Base-by-base conservation (phyloP, 2,888 invertebrate species). In the Tanytarsus gracilentus region DNA sequence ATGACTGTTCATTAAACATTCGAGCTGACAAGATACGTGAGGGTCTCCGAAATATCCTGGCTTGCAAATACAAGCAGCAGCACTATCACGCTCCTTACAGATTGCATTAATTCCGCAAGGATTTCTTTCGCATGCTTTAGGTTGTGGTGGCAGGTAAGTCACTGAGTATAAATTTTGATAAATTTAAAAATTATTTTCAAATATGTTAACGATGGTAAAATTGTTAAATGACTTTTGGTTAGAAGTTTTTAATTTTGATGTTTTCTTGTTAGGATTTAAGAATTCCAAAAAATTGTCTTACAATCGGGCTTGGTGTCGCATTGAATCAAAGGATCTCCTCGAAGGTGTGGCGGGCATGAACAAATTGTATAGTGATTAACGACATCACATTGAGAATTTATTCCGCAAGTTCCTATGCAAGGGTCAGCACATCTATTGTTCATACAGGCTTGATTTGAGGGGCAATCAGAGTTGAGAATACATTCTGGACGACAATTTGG, bases 401-500 rank as follows among this genome's bases (percentile, higher is more conserved):
- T 72, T 52, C 88, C 88, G 70, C 89, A 89, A 52, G 85, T 82
- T 44, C 86, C 87, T 55, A 80, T 78, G 69, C 90, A 91, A 60
- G 90, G 89, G 69, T 89, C 86, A 62, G 78, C 77, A 71, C 89
- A 90, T 72, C 81, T 84, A 68, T 84, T 83, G 70, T 85, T 85
- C 64, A 86, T 81, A 71, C 91, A 91, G 62, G 89, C 87, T 70
- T 80, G 78, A 68, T 82, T 83, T 65, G 82, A 80, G 6, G 84
- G 78, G 69, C 90, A 91, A 69, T 88, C 86, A 27, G 84, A 79
- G 70, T 83, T 84, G 62, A 83, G 81, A 64, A 78, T 77, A 72
- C 88, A 88, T 73, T 87, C 86, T 63, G 85, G 82, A 69, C 90
- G 81, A 70, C 91, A 92, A 70, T 87, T 88, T 33, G 90, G 90